A percentile compares a stretch with the other conserved stretches of the same genome.
These are phyloP conservation scores for Drosophila ustulata DNA, from an alignment of 2,888 invertebrate genomes.

Conservation along the genomic window DNA sequence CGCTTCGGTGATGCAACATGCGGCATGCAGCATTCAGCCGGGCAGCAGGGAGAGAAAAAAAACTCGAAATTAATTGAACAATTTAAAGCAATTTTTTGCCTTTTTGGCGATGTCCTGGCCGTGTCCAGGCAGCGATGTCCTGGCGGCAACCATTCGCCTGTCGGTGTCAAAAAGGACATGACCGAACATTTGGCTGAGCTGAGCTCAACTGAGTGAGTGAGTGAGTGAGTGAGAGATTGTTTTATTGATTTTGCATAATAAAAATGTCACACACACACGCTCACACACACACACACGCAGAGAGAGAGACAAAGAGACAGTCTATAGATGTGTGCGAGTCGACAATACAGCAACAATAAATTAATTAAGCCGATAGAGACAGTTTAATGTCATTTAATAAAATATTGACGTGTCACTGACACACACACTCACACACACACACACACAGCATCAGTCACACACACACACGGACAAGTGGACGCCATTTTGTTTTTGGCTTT, in stretches of 20 bases:
- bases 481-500: slow-evolving; percentile 74
- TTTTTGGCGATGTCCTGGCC: slow-evolving; percentile 11
- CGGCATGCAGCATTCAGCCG: slow-evolving; percentile 12
- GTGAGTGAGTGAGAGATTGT: slow-evolving; percentile 72
- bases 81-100: slow-evolving; percentile 68
- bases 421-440: slow-evolving; percentile 57
- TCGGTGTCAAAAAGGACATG: slow-evolving; percentile 83
- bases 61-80: slow-evolving; percentile 77
- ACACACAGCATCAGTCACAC: slow-evolving; percentile 22
- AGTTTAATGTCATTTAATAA: slow-evolving; percentile 85
- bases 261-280: slow-evolving; percentile 79
- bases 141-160: slow-evolving; percentile 54
- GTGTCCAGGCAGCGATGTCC: slow-evolving; percentile 18
- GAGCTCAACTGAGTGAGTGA: slow-evolving; percentile 27
- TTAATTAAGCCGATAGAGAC: slow-evolving; percentile 85
- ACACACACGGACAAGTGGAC: slow-evolving; percentile 38
- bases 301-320: not conserved
- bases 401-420: slow-evolving; percentile 83
- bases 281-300: slow-evolving; percentile 5
- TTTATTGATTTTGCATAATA: slow-evolving; percentile 83
- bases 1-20: slow-evolving; percentile 33
- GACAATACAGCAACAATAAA: slow-evolving; percentile 84
- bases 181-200: slow-evolving; percentile 69
- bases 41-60: slow-evolving; percentile 39
- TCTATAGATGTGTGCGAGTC: slow-evolving; percentile 47